Evolutionary conservation across 2,113 vertebrate species (phyloP), one percentile per base, ranked within the genome.

Genomic region (Apaloderma vittatum): DNA sequence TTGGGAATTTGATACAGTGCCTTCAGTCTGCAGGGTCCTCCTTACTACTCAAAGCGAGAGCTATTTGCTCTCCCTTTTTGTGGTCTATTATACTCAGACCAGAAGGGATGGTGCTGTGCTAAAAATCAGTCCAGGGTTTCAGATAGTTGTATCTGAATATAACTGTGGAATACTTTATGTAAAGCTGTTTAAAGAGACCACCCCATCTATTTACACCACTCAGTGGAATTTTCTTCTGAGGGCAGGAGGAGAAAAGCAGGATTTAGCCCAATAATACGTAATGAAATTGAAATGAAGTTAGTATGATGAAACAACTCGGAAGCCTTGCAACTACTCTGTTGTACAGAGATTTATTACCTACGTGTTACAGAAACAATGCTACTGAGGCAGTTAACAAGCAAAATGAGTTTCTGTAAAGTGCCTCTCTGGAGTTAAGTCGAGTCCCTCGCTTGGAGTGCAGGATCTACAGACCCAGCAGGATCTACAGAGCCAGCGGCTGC

Each of bases 321-420:
- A 91, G 37, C 40, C 37, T 94, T 74, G 23, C 63, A 71, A 1
- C 15, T 36, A 6, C 43, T 59, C 46, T 77, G 22, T 48, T 72
- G 54, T 62, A 45, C 20, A 48, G 85, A 83, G 29, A n/a, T 96
- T 95, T 94, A 97, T 90, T 97, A 52, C 55, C 61, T n/a, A 26
- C 15, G 6, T 63, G 14, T 68, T 88, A 93, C 82, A 94, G 86
- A 36, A 66, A n/a, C 7, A 27, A 21, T 1, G 12, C 32, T 84
- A 68, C 0, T 3, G 24, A 34, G 3, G 11, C 66, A 43, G 18
- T 15, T 77, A n/a, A 73, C 40, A 65, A 83, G 36, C 59, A 59
- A 4, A 34, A 95, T 32, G 0, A 30, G 59, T 52, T 90, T 59
- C 51, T 86, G 34, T 15, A 3, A 3, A 63, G 43, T 1, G 10